A percentile compares a stretch with the other conserved stretches of the same genome.
phyloP scores from a whole-genome alignment of 1,140 invertebrate species.

The Brachionus rubens region DNA sequence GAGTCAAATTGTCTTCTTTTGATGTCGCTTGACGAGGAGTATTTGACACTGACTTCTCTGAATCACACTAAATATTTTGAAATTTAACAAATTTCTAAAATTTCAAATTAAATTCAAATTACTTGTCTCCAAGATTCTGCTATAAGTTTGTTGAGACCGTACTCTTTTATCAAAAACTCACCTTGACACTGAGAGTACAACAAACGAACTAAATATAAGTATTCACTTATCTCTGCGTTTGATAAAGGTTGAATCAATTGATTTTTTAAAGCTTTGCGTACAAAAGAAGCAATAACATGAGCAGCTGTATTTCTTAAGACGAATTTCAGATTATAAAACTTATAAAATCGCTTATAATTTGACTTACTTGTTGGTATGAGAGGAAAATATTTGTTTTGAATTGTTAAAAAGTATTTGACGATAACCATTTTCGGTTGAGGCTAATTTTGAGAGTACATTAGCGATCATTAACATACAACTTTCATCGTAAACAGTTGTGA shows the following conservation, averaged over 20 bases:
- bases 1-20: background rate
- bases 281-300: conserved; percentile 18
- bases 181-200: conserved; percentile 34
- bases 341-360: background rate
- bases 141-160: background rate
- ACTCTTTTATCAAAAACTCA: conserved; percentile 15
- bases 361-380: background rate
- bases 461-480: conserved; percentile 50
- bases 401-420: conserved; percentile 8
- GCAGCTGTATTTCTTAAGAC: conserved; percentile 11
- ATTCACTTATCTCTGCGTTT: conserved; percentile 20
- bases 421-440: conserved; percentile 41
- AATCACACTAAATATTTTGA: background rate
- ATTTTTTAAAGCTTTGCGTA: conserved; percentile 5
- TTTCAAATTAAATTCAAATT: background rate
- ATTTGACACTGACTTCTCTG: background rate
- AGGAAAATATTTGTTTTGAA: background rate
- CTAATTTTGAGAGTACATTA: conserved; percentile 54
- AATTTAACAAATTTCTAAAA: too few relatives aligned
- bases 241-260: background rate
- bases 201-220: background rate
- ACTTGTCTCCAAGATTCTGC: conserved; percentile 1
- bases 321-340: too few relatives aligned
- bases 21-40: background rate
- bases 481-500: background rate